Base-by-base conservation (phyloP, 92 coral and sea anemone species). In the Phenganax stokvisi region DNA sequence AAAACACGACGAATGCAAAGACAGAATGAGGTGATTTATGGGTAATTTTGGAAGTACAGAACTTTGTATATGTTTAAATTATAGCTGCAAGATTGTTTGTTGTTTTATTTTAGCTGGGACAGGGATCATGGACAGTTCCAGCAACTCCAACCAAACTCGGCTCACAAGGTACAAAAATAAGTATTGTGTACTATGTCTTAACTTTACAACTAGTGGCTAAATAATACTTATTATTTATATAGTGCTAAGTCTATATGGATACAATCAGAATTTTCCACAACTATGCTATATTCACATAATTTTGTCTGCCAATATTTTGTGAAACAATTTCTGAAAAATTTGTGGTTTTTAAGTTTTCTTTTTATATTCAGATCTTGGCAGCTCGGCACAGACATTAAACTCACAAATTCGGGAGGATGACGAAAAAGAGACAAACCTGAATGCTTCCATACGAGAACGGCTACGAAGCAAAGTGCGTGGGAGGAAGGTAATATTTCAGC, bases 381-480 rank as follows among this genome's bases (percentile, higher is more conserved):
- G 79, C 47, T 74, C 79, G 3, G 55, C 57, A 0, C 67, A 56
- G 12, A 72, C 59, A 0, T 72, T 9, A 12, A 54, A 72, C 27
- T 51, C 59, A 16, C 57, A 54, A 17, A 3, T 51, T 25, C 82
- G 15, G 6, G 59, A 12, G 37, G 82, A 78, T 6, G 8, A 25
- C 0, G 82, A 78, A 0, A 87, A 90, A 13, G 90, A 89, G 11
- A 91, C 82, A 77, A 90, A 89, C 79, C 84, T 94, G 29, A 92
- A 94, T 88, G 96, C 98, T 16, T 94, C 98, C 8, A 94, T 94
- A 0, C 87, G 98, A 55, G 98, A 94, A 82, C 87, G 97, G 66
- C 89, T 94, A 12, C 89, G 98, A 54, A 94, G 96, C 74, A 94
- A 94, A 94, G 98, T 94, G 52, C 86, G 98, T 53, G 98, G 97